phyloP scores from a whole-genome alignment of 2,797 vertebrate species.

The Microcaecilia unicolor region DNA sequence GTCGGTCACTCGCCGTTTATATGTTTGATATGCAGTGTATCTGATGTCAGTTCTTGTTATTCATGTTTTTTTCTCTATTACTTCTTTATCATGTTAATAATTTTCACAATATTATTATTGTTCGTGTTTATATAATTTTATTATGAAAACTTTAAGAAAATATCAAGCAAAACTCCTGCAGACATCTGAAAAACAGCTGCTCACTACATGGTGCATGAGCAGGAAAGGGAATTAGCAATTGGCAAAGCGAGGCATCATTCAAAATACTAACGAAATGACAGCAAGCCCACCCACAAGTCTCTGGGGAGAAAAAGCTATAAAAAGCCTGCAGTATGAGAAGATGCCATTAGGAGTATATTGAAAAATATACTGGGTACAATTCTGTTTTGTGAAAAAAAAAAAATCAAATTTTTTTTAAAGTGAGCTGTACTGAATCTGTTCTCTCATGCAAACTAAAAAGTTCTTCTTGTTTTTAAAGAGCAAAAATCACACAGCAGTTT shows the following conservation, averaged over 20 bases:
- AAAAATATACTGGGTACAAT: no score
- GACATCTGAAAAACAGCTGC: background rate
- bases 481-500: slow-evolving; percentile 2
- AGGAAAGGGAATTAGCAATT: background rate
- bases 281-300: slow-evolving; percentile 3
- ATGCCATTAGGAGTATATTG: no score
- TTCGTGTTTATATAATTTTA: no score
- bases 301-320: slow-evolving; percentile 6
- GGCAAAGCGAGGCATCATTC: slow-evolving; percentile 1
- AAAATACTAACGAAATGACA: slow-evolving; percentile 14
- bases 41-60: no score
- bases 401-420: background rate
- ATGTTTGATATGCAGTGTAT: no score
- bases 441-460: slow-evolving; percentile 8
- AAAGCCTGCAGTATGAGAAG: background rate
- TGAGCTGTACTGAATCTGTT: slow-evolving; percentile 5
- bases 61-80: no score
- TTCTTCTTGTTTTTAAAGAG: slow-evolving; percentile 6
- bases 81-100: no score
- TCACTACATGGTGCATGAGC: background rate
- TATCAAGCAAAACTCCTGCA: no score
- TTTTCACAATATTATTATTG: no score
- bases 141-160: no score
- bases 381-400: slow-evolving; percentile 10
- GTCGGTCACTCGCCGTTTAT: no score